These are phyloP conservation scores for Megaceryle alcyon DNA, from an alignment of 2,797 vertebrate genomes.

Conservation along the genomic window DNA sequence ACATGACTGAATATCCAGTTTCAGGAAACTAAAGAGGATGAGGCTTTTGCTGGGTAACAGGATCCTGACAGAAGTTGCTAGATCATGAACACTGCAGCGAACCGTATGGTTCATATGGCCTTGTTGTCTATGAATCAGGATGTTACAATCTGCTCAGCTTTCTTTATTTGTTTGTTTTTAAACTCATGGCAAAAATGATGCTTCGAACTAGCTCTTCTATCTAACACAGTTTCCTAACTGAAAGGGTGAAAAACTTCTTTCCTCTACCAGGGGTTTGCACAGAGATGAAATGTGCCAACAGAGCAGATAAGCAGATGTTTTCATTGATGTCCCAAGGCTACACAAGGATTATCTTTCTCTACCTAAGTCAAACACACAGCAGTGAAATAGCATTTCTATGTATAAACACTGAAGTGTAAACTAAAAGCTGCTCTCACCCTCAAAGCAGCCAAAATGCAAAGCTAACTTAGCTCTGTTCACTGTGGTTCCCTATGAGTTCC, in stretches of 20 bases:
- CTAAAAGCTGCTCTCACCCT: not conserved
- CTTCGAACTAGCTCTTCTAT: not conserved
- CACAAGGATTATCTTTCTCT: not conserved
- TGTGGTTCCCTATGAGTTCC: not conserved
- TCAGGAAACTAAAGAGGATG: not conserved
- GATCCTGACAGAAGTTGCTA: not conserved
- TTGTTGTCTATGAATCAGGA: not conserved
- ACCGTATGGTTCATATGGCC: not conserved
- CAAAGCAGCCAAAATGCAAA: not conserved
- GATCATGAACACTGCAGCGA: not conserved
- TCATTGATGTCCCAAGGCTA: not conserved
- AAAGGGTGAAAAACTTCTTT: not conserved
- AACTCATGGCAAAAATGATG: not conserved
- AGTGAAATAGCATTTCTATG: not conserved
- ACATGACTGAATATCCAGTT: constrained; percentile 3
- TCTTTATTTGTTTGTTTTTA: not conserved
- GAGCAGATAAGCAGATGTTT: not conserved
- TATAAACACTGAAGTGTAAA: not conserved
- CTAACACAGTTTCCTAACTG: not conserved
- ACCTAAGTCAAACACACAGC: not conserved
- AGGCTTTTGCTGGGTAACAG: not conserved
- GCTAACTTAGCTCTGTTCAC: not conserved
- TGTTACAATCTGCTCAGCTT: not conserved
- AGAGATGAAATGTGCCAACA: not conserved
- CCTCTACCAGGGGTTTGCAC: not conserved